Evolutionary conservation across 2,113 vertebrate species (phyloP), one percentile per base, ranked within the genome.

Genomic region (Spizaetus ornatus): DNA sequence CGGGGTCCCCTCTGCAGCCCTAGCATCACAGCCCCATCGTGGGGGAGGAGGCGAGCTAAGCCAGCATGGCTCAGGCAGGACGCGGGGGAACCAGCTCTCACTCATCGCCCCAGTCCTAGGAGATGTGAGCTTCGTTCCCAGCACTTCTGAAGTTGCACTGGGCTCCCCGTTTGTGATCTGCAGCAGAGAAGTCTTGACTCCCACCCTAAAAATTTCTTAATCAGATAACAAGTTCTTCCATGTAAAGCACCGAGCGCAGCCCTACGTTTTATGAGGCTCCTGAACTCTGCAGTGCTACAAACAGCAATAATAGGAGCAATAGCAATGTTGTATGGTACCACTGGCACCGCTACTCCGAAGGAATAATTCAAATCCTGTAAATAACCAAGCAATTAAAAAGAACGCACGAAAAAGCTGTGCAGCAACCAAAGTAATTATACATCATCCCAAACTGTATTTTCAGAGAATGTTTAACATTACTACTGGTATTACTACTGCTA

Each of bases 301-400:
- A 43, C 26, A 63, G 47, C 86, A 89, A 1, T 29, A 71, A 52
- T 5, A 82, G 81, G 65, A 85, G 74, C 34, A 18, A 59, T 5
- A 45, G 34, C 3, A 2, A 11, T 82, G 61, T 79, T 86, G 32
- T 48, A 72, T 26, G 52, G 86, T 47, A 86, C 38, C 55, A 36
- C 50, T 82, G 94, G 52, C 77, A 76, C 77, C 4, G 7, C 73
- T 53, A 8, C 50, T 45, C 42, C 3, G 0, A 87, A 82, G 61
- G 61, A 90, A 40, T 56, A n/a, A 65, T 73, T 86, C 88, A 71
- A 95, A 74, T 45, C 55, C 48, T 58, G 67, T 65, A 91, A 96
- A 86, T 81, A 93, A 71, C 55, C 34, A 90, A 78, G 66, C 83
- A 95, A 93, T 94, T 83, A 77, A 79, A 90, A 82, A 65, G 82